Evolutionary conservation across 2,888 invertebrate genomes (phyloP).

Genomic region (Amblyteles armatorius): DNA sequence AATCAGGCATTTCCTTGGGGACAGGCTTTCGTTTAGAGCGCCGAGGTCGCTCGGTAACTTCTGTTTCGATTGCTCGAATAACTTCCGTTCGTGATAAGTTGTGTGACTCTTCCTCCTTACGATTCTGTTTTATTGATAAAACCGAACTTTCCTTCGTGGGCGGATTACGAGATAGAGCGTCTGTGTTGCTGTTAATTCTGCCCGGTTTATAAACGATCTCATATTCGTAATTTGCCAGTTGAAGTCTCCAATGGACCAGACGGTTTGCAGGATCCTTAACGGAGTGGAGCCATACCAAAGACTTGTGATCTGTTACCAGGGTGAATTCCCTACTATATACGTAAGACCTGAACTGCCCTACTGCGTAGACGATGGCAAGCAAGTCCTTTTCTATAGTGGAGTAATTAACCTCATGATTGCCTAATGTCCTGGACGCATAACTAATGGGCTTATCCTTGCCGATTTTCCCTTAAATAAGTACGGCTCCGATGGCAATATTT

Average conservation of each 20-base stretch:
- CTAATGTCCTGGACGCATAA: conserved; percentile 59
- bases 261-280: conserved; percentile 74
- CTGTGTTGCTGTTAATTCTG: conserved; percentile 75
- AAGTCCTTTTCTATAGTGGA: conserved; percentile 36
- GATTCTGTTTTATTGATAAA: too few species aligned
- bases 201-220: conserved; percentile 77
- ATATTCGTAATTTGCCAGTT: conserved; percentile 75
- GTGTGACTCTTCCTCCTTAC: too few species aligned
- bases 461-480: conserved; percentile 70
- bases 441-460: conserved; percentile 63
- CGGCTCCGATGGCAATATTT: neutral
- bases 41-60: too few species aligned
- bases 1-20: too few species aligned
- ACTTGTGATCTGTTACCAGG: conserved; percentile 72
- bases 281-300: conserved; percentile 70
- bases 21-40: too few species aligned
- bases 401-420: conserved; percentile 65
- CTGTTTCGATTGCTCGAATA: too few species aligned
- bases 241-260: conserved; percentile 74
- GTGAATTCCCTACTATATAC: conserved; percentile 71
- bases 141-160: too few species aligned
- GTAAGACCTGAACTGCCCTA: conserved; percentile 71
- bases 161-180: conserved; percentile 72
- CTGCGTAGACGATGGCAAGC: conserved; percentile 51
- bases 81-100: too few species aligned